phyloP scores from a whole-genome alignment of 1,140 invertebrate genomes.

The Pseudomyrmex flavicornis region DNA sequence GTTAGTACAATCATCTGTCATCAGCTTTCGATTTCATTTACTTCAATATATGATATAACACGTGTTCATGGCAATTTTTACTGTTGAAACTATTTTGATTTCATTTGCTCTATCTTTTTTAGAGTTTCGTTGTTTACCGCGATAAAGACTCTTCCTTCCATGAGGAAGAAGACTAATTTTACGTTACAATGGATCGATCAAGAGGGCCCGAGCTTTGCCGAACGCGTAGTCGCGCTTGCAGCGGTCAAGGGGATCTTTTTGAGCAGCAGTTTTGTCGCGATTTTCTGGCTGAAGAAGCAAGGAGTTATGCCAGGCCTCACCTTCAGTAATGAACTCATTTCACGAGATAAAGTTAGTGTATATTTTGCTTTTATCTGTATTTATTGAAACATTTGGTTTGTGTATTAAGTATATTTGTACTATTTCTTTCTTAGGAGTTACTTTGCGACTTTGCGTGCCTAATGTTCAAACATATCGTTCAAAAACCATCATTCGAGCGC shows the following conservation, averaged over 20 bases:
- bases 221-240: conserved; percentile 98
- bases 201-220: conserved; percentile 94
- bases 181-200: conserved; percentile 97
- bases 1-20: conserved; percentile 82
- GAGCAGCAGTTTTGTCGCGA: conserved; percentile 98
- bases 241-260: conserved; percentile 99
- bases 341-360: conserved; percentile 94
- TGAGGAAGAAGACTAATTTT: conserved; percentile 99
- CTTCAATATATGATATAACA: no score
- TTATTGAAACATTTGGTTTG: background rate
- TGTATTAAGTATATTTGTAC: no score
- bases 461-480: conserved; percentile 97
- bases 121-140: conserved; percentile 98
- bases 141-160: conserved; percentile 98
- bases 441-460: conserved; percentile 99
- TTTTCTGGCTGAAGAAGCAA: conserved; percentile 99
- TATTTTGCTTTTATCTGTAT: conserved; percentile 27
- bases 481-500: conserved; percentile 93
- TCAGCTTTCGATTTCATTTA: conserved; percentile 38
- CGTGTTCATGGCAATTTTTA: no score
- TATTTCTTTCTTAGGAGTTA: conserved; percentile 89
- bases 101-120: conserved; percentile 36
- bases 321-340: conserved; percentile 99
- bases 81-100: background rate
- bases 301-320: conserved; percentile 99